Conservation (phyloP, 2,888 invertebrate genomes). For the Volucella inflata region DNA sequence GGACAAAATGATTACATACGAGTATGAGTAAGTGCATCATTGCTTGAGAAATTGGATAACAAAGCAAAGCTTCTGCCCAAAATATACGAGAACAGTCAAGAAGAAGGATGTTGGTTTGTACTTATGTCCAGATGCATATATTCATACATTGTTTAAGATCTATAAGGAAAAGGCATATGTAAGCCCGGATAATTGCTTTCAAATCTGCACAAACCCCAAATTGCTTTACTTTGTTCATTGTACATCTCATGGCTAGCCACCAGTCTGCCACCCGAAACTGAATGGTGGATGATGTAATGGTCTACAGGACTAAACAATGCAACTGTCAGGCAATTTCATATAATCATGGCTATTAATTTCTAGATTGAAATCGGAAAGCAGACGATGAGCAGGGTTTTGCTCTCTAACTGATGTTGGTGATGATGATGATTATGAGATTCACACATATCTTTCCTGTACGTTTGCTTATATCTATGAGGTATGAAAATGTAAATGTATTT, state of each 20-base stretch:
- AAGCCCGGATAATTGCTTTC: conserved; percentile 66
- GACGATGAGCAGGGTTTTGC: background rate
- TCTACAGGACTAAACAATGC: conserved; percentile 55
- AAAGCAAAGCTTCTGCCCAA: conserved; percentile 21
- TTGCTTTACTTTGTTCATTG: conserved; percentile 60
- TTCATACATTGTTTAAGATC: conserved; percentile 29
- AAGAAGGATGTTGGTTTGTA: conserved; percentile 41
- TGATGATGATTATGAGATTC: conserved; percentile 62
- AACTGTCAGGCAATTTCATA: conserved; percentile 65
- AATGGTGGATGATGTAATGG: conserved; percentile 27
- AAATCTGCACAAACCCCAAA: conserved; percentile 68
- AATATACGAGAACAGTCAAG: conserved; percentile 3
- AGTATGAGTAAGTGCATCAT: too few relatives aligned
- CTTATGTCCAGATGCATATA: conserved; percentile 32
- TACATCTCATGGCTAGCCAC: conserved; percentile 6
- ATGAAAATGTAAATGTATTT: conserved; percentile 5
- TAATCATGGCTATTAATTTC: conserved; percentile 70
- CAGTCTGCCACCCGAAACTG: conserved; percentile 15
- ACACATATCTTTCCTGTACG: conserved; percentile 10
- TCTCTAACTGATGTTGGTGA: conserved; percentile 28
- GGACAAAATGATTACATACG: conserved; percentile 29
- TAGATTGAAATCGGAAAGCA: conserved; percentile 37
- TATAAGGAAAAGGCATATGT: conserved; percentile 39
- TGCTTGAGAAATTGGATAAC: conserved; percentile 16
- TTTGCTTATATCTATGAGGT: conserved; percentile 8